Evolutionary conservation across 2,113 vertebrate species (phyloP).

Genomic region (Heloderma charlesbogerti): DNA sequence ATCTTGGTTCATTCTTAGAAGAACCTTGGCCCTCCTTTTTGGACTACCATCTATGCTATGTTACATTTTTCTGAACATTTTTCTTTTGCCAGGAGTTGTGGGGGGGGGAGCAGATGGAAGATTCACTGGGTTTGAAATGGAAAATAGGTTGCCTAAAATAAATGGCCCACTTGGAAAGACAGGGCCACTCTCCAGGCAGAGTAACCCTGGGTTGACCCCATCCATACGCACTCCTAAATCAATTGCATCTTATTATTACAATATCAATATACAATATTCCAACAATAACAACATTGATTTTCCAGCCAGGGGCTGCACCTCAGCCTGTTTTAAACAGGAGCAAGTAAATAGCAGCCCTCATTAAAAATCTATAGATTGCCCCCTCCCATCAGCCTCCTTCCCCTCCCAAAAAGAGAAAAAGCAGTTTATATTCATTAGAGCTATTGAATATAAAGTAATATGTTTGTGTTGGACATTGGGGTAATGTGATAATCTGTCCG

Average conservation of each 20-base stretch:
- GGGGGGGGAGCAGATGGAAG: background rate
- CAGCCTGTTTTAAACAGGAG: conserved; percentile 69
- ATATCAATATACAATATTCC: conserved; percentile 83
- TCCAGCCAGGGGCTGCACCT: conserved; percentile 71
- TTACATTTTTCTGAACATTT: background rate
- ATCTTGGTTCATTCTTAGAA: background rate
- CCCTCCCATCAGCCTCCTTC: conserved; percentile 51
- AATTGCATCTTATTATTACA: conserved; percentile 85
- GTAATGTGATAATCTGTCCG: conserved; percentile 84
- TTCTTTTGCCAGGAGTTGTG: background rate
- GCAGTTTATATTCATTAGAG: conserved; percentile 96
- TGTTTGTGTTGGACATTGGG: conserved; percentile 82
- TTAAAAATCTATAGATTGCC: conserved; percentile 88
- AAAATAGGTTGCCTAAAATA: background rate
- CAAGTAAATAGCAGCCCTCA: conserved; percentile 72
- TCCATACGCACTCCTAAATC: conserved; percentile 63
- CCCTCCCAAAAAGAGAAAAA: conserved; percentile 72
- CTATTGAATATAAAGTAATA: conserved; percentile 88
- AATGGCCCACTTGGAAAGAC: conserved; percentile 27
- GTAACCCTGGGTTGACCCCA: conserved; percentile 71
- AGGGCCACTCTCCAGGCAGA: background rate
- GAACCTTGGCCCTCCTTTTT: background rate
- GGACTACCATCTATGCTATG: background rate
- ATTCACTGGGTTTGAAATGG: background rate
- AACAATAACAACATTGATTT: conserved; percentile 89